These are phyloP conservation scores for Phortica okadai DNA, from an alignment of 2,888 invertebrate species.

Conservation along the genomic window DNA sequence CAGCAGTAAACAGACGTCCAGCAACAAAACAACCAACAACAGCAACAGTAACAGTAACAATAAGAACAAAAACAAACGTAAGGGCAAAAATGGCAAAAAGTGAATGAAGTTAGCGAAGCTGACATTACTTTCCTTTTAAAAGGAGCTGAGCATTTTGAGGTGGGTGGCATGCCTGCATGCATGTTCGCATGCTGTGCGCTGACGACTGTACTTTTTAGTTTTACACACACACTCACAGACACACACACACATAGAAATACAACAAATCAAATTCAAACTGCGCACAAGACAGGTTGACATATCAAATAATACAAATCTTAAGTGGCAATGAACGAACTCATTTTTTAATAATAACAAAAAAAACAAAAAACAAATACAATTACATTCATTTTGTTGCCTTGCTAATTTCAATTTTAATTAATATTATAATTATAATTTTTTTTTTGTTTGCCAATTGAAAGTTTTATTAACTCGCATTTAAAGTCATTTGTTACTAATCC, in stretches of 20 bases:
- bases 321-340: too few relatives aligned
- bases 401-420: slow-evolving; percentile 48
- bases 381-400: slow-evolving; percentile 38
- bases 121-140: background rate
- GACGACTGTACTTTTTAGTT: background rate
- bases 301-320: background rate
- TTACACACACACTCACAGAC: background rate
- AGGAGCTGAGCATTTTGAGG: background rate
- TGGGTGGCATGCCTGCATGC: slow-evolving; percentile 13
- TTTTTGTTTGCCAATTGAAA: slow-evolving; percentile 59
- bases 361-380: slow-evolving; percentile 40
- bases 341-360: slow-evolving; percentile 35
- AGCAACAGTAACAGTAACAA: slow-evolving; percentile 50
- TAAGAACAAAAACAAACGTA: slow-evolving; percentile 66
- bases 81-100: slow-evolving; percentile 63
- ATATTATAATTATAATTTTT: background rate
- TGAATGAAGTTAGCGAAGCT: slow-evolving; percentile 47
- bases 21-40: slow-evolving; percentile 34
- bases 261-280: background rate
- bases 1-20: slow-evolving; percentile 43
- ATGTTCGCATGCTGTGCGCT: background rate
- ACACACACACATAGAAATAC: background rate
- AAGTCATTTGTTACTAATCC: slow-evolving; percentile 72
- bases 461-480: slow-evolving; percentile 55
- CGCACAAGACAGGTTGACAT: slow-evolving; percentile 1